Evolutionary conservation across 2,888 invertebrate species (phyloP), one percentile per base, ranked within the genome.

Genomic region (Flexamia atlantica): DNA sequence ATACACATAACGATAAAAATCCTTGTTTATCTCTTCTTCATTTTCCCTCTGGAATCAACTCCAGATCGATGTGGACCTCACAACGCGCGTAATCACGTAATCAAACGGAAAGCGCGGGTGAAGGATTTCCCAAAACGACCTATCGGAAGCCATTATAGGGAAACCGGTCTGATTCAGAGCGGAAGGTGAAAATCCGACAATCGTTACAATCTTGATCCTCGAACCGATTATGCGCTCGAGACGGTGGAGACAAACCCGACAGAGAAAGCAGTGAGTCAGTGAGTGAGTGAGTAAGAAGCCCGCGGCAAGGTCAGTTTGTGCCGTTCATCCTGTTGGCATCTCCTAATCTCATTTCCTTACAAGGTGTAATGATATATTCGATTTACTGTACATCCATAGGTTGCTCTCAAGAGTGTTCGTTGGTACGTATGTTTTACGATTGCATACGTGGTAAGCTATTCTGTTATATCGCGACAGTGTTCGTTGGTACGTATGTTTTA

Each of bases 151-250:
- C 12, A 64, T 64, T 64, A 64, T 17, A 64, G 64, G 64, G 64
- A 64, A 64, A 64, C 64, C 30, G 23, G 20, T 28, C 28, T 64
- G 64, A 64, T 64, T 64, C 64, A 64, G 64, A 64, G 64, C 64
- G 64, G 64, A 28, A 64, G 64, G 64, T 64, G 64, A 64, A 64
- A 64, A 64, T 28, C 28, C 64, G 64, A 64, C 20, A 30, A 64
- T 64, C 1, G 64, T 28, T 30, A 30, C 64, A 64, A 64, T 64
- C 64, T 64, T 28, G 28, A 64, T 64, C 64, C 9, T 14, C 4
- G 28, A 9, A 12, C 3, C 57, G 30, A 28, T 64, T 30, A 30
- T 28, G 53, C 53, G 12, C 20, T 57, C n/a, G 14, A 17, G n/a
- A n/a, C n/a, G n/a, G 50, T 10, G 23, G 23, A 64, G 64, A 64